Evolutionary conservation across 2,888 invertebrate species (phyloP).

Genomic region (Eupithecia pulchellata): DNA sequence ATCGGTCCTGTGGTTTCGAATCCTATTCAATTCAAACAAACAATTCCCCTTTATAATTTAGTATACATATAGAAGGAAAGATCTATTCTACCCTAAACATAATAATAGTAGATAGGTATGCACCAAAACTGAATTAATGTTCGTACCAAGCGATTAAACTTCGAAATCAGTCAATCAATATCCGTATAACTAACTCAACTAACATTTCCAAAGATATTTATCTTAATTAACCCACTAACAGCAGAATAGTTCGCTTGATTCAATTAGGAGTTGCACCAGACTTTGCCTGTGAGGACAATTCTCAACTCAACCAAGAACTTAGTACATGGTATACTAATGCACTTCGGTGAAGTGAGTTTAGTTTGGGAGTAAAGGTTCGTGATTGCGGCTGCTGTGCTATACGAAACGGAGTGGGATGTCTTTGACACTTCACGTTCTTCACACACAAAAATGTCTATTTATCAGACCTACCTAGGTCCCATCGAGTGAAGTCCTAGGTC

Average conservation of each 20-base stretch:
- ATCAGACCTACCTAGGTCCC: too few species aligned
- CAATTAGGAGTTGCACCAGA: conserved; percentile 24
- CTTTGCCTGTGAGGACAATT: conserved; percentile 16
- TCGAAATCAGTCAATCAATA: conserved; percentile 10
- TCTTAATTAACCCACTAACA: conserved; percentile 39
- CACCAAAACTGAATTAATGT: neutral
- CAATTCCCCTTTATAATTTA: too few species aligned
- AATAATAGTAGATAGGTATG: neutral
- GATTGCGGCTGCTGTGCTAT: too few species aligned
- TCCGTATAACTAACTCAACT: neutral
- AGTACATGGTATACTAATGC: conserved; percentile 15
- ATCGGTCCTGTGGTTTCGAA: too few species aligned
- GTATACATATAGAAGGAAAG: too few species aligned
- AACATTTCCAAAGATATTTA: conserved; percentile 35
- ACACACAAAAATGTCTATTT: too few species aligned
- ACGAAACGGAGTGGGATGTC: too few species aligned
- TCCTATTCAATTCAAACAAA: too few species aligned
- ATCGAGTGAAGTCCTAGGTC: too few species aligned
- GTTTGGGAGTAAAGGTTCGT: too few species aligned
- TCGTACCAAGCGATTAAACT: neutral
- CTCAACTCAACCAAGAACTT: conserved; percentile 10
- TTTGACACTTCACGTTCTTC: too few species aligned
- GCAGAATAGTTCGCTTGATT: conserved; percentile 32
- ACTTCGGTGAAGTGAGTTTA: conserved; percentile 5
- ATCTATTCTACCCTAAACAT: too few species aligned